Conservation (phyloP, 2,888 invertebrate species). For the Chymomyza fuscimana region DNA sequence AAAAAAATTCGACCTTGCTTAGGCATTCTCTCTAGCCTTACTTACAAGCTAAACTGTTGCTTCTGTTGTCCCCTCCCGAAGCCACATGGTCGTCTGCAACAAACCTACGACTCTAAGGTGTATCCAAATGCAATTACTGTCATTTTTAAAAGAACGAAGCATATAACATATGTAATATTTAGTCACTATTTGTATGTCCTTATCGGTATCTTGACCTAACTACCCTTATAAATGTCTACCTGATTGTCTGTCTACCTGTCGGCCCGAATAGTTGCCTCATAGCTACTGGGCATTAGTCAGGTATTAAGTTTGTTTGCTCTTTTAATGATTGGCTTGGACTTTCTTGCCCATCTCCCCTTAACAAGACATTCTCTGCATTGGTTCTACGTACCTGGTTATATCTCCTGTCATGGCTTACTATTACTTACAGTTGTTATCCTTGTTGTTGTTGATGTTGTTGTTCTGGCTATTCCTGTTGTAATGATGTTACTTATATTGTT, state of each 20-base stretch:
- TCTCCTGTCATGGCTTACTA: not conserved
- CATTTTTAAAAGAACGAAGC: slow-evolving; percentile 53
- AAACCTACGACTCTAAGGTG: not conserved
- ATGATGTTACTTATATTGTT: slow-evolving; percentile 1
- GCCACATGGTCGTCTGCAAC: too few species aligned
- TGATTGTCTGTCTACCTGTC: not conserved
- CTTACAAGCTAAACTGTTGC: too few species aligned
- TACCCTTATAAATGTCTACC: not conserved
- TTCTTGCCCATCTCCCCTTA: not conserved
- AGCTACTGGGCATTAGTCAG: slow-evolving; percentile 35
- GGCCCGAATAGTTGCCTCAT: not conserved
- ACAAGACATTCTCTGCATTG: not conserved
- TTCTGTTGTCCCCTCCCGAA: too few species aligned
- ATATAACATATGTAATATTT: not conserved
- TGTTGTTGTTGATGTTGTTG: not conserved
- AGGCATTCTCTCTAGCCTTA: too few species aligned
- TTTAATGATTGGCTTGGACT: slow-evolving; percentile 42
- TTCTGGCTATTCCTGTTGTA: not conserved
- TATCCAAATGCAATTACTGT: slow-evolving; percentile 60
- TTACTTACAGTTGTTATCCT: not conserved
- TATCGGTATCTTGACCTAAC: not conserved
- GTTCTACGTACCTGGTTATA: not conserved
- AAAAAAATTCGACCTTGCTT: too few species aligned
- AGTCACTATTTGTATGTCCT: not conserved
- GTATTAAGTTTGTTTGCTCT: slow-evolving; percentile 57